Evolutionary conservation across 2,797 vertebrate species (phyloP), one percentile per base, ranked within the genome.

Genomic region (Onychomys leucogaster): DNA sequence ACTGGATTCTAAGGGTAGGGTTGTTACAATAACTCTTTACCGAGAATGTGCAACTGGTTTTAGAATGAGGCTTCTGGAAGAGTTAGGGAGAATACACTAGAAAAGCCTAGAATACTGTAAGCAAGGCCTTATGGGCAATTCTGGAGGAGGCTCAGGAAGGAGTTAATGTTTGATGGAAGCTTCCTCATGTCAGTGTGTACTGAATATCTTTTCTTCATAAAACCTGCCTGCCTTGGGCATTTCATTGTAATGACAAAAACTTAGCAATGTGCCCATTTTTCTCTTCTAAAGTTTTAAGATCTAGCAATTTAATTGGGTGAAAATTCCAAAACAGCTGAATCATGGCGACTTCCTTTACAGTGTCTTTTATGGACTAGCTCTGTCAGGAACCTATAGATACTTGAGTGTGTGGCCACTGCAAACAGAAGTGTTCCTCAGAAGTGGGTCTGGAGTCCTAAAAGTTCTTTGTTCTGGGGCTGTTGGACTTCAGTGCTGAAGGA

Each of bases 141-240:
- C 69, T 76, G 37, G 21, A 65, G 21, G 89, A 46, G 23, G 21
- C 46, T 90, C n/a, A 37, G 49, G 52, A 76, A 21, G 46, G 23
- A 67, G 41, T 13, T 67, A 76, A 73, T 29, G 27, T 25, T 65
- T 67, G n/a, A 11, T 11, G 65, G 89, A 55, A 49, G 61, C 29
- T 49, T n/a, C 27, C 13, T 34, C 57, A 82, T 2, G 4, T 21
- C 49, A 27, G 12, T 75, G 67, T 75, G n/a, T 14, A 14, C 10
- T 89, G 76, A 81, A 89, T 82, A 75, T n/a, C 43, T 43, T 83
- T 89, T 75, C 43, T 75, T 55, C 27, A 89, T 75, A 76, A 94
- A 73, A 57, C 41, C 21, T 89, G n/a, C 46, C 86, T n/a, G 4
- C n/a, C 10, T 65, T 32, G 37, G 69, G 19, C 52, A 89, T 75